Percentiles rank a stretch among this genome's conserved stretches.
These are phyloP conservation scores for Seriola rivoliana DNA, from an alignment of 2,113 vertebrate species.

Conservation along the genomic window DNA sequence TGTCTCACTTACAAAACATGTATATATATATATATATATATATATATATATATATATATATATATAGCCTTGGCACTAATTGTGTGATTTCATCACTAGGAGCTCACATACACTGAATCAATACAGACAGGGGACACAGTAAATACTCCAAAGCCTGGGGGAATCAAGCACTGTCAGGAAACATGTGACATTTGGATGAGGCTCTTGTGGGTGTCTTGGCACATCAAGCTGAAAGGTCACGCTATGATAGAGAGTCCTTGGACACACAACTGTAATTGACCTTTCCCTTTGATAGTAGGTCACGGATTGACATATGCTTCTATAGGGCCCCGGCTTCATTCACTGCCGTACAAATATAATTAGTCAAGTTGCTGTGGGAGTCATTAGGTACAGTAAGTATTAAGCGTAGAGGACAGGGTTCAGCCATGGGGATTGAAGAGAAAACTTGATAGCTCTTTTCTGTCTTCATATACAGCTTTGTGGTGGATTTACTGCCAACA, in stretches of 20 bases:
- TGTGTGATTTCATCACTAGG: neutral
- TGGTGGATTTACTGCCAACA: neutral
- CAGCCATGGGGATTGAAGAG: neutral
- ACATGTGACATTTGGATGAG: slow-evolving; percentile 73
- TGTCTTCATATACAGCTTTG: neutral
- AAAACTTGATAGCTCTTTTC: neutral
- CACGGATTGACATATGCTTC: slow-evolving; percentile 59
- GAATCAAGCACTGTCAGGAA: slow-evolving; percentile 49
- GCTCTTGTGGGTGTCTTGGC: slow-evolving; percentile 64
- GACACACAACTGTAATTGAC: slow-evolving; percentile 75
- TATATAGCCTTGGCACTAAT: neutral
- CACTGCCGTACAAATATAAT: slow-evolving; percentile 60
- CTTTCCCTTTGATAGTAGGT: slow-evolving; percentile 72
- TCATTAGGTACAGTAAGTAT: slow-evolving; percentile 45
- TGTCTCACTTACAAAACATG: neutral
- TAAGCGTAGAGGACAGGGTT: slow-evolving; percentile 28
- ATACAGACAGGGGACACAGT: slow-evolving; percentile 21
- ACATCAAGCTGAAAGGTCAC: slow-evolving; percentile 78
- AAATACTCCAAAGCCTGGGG: slow-evolving; percentile 39
- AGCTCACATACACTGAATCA: slow-evolving; percentile 10
- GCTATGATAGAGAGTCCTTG: slow-evolving; percentile 73
- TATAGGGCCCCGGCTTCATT: slow-evolving; percentile 24
- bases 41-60: no score
- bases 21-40: no score
- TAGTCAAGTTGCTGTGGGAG: slow-evolving; percentile 56